phyloP scores from a whole-genome alignment of 2,797 vertebrate species.

The Enteromius mattozi region DNA sequence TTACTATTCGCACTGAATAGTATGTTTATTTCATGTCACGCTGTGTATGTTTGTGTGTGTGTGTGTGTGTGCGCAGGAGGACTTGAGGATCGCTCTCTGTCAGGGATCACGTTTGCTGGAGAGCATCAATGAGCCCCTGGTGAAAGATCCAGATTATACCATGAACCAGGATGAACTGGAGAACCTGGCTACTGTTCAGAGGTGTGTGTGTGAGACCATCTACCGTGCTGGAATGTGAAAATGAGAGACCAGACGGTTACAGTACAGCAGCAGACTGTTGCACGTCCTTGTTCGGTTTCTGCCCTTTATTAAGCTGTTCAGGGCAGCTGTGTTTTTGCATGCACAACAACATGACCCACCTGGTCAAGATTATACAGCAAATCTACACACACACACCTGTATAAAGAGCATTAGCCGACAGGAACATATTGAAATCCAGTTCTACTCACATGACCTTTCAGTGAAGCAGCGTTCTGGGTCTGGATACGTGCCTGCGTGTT shows the following conservation, averaged over 20 bases:
- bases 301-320: slow-evolving; percentile 8
- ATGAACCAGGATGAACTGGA: slow-evolving; percentile 94
- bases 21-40: neutral
- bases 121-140: slow-evolving; percentile 87
- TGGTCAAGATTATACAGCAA: slow-evolving; percentile 24
- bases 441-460: slow-evolving; percentile 1
- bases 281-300: slow-evolving; percentile 1
- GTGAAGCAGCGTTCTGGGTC: neutral
- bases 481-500: neutral
- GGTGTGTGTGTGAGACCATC: slow-evolving; percentile 65
- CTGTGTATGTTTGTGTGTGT: neutral
- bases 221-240: slow-evolving; percentile 27
- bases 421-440: slow-evolving; percentile 10
- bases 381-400: neutral
- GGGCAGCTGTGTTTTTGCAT: slow-evolving; percentile 26
- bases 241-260: neutral
- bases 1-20: neutral
- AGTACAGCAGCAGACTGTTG: neutral
- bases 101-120: slow-evolving; percentile 86
- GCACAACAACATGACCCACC: slow-evolving; percentile 12
- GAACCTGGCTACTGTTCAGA: slow-evolving; percentile 91
- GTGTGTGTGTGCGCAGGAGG: slow-evolving; percentile 77
- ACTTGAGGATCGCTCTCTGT: slow-evolving; percentile 84
- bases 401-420: neutral
- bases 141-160: slow-evolving; percentile 82